Evolutionary conservation across 2,797 vertebrate genomes (phyloP).

Genomic region (Hylomyscus alleni): DNA sequence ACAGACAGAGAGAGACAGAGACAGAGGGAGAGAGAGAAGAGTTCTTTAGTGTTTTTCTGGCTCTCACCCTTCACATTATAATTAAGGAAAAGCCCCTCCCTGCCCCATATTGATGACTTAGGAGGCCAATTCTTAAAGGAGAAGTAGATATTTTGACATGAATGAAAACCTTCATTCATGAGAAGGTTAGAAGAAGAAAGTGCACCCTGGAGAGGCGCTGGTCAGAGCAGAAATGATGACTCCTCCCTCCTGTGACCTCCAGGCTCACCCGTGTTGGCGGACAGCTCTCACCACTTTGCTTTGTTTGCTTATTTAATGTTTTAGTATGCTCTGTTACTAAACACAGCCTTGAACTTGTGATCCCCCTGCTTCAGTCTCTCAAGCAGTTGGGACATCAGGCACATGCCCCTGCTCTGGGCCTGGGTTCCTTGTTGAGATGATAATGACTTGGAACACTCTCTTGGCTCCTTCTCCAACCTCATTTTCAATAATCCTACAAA

Average conservation of each 20-base stretch:
- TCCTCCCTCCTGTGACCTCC: not conserved
- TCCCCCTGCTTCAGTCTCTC: not conserved
- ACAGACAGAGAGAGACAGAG: not conserved
- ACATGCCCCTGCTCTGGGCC: no score
- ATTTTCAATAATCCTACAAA: conserved; percentile 28
- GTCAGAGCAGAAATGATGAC: no score
- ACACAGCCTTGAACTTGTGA: not conserved
- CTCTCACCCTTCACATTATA: not conserved
- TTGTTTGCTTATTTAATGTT: not conserved
- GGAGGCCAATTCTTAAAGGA: conserved; percentile 39
- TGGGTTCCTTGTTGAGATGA: not conserved
- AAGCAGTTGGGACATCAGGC: not conserved
- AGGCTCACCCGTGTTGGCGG: not conserved
- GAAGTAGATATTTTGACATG: not conserved
- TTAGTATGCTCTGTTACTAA: not conserved
- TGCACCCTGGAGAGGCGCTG: not conserved
- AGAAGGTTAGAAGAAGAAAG: not conserved
- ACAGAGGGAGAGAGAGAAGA: no score
- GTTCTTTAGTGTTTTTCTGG: not conserved
- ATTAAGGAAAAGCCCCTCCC: not conserved
- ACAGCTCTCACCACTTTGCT: not conserved
- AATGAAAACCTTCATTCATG: conserved; percentile 50
- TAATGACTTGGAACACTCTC: not conserved
- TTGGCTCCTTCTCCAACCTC: not conserved
- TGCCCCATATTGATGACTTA: not conserved